Percentiles rank a stretch among this genome's conserved stretches.
phyloP scores from a whole-genome alignment of 2,888 invertebrate species.

The Chalcis sispes region DNA sequence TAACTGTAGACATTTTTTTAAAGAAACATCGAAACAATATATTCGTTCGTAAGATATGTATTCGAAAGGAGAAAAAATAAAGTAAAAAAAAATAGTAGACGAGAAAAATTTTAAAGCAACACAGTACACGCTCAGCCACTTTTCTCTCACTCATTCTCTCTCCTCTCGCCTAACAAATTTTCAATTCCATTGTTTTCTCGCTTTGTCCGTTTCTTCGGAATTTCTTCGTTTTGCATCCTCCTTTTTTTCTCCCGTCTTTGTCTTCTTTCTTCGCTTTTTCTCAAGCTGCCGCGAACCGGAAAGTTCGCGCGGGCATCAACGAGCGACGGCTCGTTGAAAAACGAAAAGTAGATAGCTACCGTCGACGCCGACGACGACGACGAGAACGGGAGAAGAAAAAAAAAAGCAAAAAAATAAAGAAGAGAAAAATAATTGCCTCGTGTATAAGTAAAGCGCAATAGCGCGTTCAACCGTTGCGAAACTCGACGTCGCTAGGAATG shows the following conservation, averaged over 20 bases:
- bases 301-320: constrained; percentile 30
- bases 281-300: not conserved
- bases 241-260: not conserved
- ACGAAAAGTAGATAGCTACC: constrained; percentile 7
- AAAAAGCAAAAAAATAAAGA: not conserved
- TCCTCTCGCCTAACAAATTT: constrained; percentile 36
- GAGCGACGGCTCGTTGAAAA: not conserved
- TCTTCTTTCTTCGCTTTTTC: not conserved
- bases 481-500: not conserved
- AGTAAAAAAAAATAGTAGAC: constrained; percentile 4
- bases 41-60: not conserved
- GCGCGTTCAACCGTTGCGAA: constrained; percentile 1
- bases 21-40: not conserved
- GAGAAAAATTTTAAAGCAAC: constrained; percentile 33
- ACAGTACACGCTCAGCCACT: not conserved
- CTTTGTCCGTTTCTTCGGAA: constrained; percentile 18
- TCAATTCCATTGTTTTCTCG: constrained; percentile 46
- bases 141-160: not conserved
- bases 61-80: constrained; percentile 6
- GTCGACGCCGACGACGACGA: too few relatives aligned
- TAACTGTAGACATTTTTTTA: too few relatives aligned
- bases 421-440: constrained; percentile 34
- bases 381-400: not conserved
- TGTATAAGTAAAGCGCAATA: not conserved
- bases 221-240: too few relatives aligned